Percentiles rank a stretch among this genome's conserved stretches.
phyloP scores from a whole-genome alignment of 1,140 invertebrate species.

The Eupristina koningsbergeri region DNA sequence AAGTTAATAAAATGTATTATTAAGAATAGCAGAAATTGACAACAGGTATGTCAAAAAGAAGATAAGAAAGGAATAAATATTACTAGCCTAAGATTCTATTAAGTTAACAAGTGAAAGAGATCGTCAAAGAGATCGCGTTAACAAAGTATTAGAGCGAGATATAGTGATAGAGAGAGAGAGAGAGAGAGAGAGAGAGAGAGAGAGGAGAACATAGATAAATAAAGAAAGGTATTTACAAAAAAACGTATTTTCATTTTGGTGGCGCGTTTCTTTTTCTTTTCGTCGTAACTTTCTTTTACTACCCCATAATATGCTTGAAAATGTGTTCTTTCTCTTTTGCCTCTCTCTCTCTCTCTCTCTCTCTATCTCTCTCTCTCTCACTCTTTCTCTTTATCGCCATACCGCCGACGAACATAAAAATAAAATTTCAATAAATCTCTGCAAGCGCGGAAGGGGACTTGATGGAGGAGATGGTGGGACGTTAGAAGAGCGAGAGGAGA shows the following conservation, averaged over 20 bases:
- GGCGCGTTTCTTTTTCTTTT: constrained; percentile 16
- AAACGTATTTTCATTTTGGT: neutral
- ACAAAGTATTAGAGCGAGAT: constrained; percentile 42
- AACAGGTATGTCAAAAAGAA: too few species aligned
- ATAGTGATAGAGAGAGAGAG: too few species aligned
- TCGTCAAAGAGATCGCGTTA: constrained; percentile 28
- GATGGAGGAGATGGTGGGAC: neutral
- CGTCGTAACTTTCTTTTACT: neutral
- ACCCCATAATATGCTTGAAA: constrained; percentile 45
- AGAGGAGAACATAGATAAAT: constrained; percentile 29
- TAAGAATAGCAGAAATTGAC: too few species aligned
- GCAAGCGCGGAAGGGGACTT: constrained; percentile 51
- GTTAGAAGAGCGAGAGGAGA: neutral
- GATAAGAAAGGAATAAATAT: too few species aligned
- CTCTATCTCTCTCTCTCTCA: constrained; percentile 47
- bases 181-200: neutral
- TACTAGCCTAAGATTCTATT: constrained; percentile 34
- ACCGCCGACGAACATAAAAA: constrained; percentile 71
- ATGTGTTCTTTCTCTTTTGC: constrained; percentile 53
- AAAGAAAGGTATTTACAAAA: neutral
- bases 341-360: constrained; percentile 31
- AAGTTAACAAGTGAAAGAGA: constrained; percentile 49
- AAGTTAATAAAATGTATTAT: too few species aligned
- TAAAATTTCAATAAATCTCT: constrained; percentile 75
- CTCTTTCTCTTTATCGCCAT: neutral